phyloP scores from a whole-genome alignment of 2,113 vertebrate species.

The Malurus elegans region DNA sequence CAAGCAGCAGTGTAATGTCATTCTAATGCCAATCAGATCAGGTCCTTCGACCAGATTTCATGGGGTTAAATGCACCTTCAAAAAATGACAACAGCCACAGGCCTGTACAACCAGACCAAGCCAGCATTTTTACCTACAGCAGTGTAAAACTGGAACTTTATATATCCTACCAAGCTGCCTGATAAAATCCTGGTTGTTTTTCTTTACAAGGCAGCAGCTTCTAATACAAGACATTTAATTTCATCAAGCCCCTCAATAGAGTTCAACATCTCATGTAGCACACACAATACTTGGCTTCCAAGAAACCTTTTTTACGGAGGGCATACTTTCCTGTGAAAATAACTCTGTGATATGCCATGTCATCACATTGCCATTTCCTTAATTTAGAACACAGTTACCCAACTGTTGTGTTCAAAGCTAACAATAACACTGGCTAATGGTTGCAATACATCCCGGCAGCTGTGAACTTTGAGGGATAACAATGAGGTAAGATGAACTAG shows the following conservation, averaged over 20 bases:
- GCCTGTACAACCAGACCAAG: not conserved
- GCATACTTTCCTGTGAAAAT: constrained; percentile 36
- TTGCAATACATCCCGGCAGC: constrained; percentile 59
- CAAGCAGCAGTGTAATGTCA: not conserved
- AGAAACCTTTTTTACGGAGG: not conserved
- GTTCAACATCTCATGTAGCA: constrained; percentile 14
- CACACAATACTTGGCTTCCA: constrained; percentile 13
- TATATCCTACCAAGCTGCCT: not conserved
- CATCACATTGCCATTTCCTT: constrained; percentile 67
- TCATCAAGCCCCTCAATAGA: not conserved
- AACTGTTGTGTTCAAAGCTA: constrained; percentile 55
- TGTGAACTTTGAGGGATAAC: constrained; percentile 72
- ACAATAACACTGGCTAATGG: constrained; percentile 61
- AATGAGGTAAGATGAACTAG: constrained; percentile 73
- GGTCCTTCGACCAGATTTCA: not conserved
- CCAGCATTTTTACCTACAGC: not conserved
- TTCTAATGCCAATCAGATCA: not conserved
- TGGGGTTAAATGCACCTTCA: not conserved
- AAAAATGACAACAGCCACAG: not conserved
- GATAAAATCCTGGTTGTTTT: not conserved
- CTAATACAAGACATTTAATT: not conserved
- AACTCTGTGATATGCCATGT: constrained; percentile 38
- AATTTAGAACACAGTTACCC: constrained; percentile 60
- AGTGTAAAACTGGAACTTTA: not conserved
- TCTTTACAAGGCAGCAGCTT: not conserved